Evolutionary conservation across 2,113 vertebrate species (phyloP), one percentile per base, ranked within the genome.

Genomic region (Malurus cyaneus): DNA sequence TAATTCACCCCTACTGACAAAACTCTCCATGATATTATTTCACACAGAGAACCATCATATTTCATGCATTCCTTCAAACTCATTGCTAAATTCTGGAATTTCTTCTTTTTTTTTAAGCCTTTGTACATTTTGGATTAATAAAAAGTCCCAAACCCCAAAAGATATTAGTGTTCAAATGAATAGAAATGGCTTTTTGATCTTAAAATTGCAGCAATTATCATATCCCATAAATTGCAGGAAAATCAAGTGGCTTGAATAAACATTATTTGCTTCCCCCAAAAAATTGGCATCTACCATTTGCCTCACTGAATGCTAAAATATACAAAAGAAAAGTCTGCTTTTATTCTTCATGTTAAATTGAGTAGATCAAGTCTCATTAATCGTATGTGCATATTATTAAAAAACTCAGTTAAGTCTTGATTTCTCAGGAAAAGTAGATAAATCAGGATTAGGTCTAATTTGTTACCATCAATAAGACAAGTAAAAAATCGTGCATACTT

Each of bases 181-280:
- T 21, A 95, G 72, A 69, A 96, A 94, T 88, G 74, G 39, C 49
- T 80, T 95, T 81, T 80, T 80, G 91, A 92, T 96, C 93, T 97
- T 97, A 95, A 92, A 97, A 97, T 94, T 94, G 90, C 77, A 95
- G 90, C 92, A 96, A 97, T 97, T 97, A 98, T 92, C 89, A 32
- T 94, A 96, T 93, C 83, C 92, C 67, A 86, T 61, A 92, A 96
- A 95, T 50, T 93, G 79, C n/a, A 94, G 88, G 57, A 97, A 97
- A 98, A 97, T 96, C 91, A 97, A 98, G 83, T 96, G 87, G 61
- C 64, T 97, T 97, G 94, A 96, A 97, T 91, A 96, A 80, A 93
- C 24, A 93, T 83, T 94, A 96, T 87, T 97, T 96, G 59, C 92
- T 96, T 96, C 39, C 78, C 88, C 6, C 3, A 0, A 6, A 92